Evolutionary conservation across 2,113 vertebrate species (phyloP).

Genomic region (Patagioenas fasciata): DNA sequence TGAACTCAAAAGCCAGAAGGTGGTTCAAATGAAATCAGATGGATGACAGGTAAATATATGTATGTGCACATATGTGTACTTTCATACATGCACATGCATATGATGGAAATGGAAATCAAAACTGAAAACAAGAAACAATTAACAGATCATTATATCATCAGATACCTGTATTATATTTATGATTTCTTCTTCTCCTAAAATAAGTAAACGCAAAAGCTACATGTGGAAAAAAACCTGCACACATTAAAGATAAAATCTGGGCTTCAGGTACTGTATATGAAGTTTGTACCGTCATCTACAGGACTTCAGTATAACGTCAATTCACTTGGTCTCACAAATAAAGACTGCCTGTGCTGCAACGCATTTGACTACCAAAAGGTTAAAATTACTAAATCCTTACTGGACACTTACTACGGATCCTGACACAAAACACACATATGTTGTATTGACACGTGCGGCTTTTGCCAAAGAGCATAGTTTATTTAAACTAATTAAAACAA

Average conservation of each 20-base stretch:
- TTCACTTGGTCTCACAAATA: neutral
- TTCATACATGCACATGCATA: neutral
- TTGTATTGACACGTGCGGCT: neutral
- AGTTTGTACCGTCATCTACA: neutral
- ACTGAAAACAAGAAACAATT: neutral
- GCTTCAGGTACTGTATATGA: neutral
- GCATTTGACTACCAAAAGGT: neutral
- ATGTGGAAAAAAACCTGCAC: accelerated
- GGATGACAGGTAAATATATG: neutral
- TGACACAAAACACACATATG: neutral
- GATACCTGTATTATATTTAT: neutral
- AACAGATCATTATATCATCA: neutral
- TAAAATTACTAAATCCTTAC: constrained; percentile 2
- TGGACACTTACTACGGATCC: neutral
- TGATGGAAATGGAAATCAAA: neutral
- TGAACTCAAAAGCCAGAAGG: neutral
- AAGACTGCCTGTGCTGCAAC: neutral
- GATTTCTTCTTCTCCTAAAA: neutral
- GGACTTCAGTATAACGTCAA: neutral
- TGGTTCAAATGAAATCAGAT: neutral
- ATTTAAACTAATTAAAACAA: constrained; percentile 20
- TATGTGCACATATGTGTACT: neutral
- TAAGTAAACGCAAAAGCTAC: neutral
- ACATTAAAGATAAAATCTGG: neutral
- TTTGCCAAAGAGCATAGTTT: neutral